Percentiles rank a stretch among this genome's conserved stretches.
These are phyloP conservation scores for Muscicapa adusta DNA, from an alignment of 2,113 vertebrate species.

Conservation along the genomic window DNA sequence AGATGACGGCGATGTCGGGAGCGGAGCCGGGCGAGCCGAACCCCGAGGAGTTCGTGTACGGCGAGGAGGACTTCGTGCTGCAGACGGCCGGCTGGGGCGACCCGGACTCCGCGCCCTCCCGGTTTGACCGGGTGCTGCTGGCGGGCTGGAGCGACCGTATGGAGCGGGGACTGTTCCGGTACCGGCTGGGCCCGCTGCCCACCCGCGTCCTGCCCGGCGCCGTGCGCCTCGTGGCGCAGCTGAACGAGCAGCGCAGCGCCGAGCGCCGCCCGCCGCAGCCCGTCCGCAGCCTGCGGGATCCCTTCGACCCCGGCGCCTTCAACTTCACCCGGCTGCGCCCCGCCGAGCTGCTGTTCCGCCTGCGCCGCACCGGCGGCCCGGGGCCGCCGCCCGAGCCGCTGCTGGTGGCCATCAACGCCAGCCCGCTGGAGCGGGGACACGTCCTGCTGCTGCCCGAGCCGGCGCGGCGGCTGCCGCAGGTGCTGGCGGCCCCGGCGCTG, in stretches of 20 bases:
- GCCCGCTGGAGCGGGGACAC: conserved; percentile 87
- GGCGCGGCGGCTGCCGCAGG: conserved; percentile 72
- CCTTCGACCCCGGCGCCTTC: conserved; percentile 79
- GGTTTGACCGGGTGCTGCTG: conserved; percentile 76
- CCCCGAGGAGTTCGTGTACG: conserved; percentile 72
- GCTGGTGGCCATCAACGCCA: conserved; percentile 83
- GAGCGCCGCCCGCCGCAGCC: conserved; percentile 84
- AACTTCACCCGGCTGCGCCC: conserved; percentile 83
- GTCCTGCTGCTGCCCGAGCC: conserved; percentile 86
- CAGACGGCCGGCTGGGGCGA: conserved; percentile 46
- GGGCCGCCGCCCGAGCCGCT: not conserved
- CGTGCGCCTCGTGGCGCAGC: conserved; percentile 78
- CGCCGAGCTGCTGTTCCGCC: conserved; percentile 80
- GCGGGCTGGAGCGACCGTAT: conserved; percentile 79
- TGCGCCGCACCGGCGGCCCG: conserved; percentile 28
- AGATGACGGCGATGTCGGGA: not conserved
- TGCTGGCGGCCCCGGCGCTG: conserved; percentile 70
- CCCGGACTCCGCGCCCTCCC: conserved; percentile 14
- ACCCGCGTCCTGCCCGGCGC: conserved; percentile 80
- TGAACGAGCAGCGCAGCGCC: conserved; percentile 79
- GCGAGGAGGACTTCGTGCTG: conserved; percentile 69
- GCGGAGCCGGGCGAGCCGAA: not conserved
- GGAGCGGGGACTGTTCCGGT: conserved; percentile 82
- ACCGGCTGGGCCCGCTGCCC: conserved; percentile 75
- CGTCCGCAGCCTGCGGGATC: conserved; percentile 80